phyloP scores from a whole-genome alignment of 2,888 invertebrate species.

The Phania funesta region DNA sequence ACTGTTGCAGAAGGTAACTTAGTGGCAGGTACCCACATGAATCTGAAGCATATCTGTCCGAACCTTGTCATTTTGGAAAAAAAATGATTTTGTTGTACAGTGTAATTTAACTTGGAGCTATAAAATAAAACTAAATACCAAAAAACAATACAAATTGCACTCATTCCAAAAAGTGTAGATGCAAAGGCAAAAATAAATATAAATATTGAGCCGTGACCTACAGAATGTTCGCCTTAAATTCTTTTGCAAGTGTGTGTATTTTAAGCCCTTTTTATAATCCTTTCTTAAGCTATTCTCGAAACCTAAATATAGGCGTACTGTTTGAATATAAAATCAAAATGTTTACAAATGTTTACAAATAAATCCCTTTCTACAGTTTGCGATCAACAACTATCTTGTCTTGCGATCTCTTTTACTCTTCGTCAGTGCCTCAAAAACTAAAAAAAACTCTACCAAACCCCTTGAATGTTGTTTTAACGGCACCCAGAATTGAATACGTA shows the following conservation, averaged over 20 bases:
- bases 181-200: no score
- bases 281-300: conserved; percentile 38
- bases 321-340: conserved; percentile 53
- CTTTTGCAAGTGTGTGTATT: neutral
- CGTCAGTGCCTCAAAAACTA: neutral
- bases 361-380: neutral
- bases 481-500: neutral
- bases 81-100: no score
- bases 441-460: neutral
- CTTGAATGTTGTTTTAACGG: neutral
- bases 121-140: no score
- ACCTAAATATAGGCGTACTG: conserved; percentile 43
- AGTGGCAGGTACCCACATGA: no score
- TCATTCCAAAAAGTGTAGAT: no score
- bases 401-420: neutral
- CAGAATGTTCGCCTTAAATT: neutral
- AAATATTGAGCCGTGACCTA: no score
- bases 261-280: conserved; percentile 35
- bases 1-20: no score
- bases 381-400: neutral
- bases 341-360: conserved; percentile 43
- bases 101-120: no score
- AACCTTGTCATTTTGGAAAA: no score
- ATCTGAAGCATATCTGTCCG: no score
- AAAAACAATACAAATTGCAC: no score